Evolutionary conservation across 1,140 invertebrate species (phyloP), one percentile per base, ranked within the genome.

Genomic region (Brachionus koreanus): DNA sequence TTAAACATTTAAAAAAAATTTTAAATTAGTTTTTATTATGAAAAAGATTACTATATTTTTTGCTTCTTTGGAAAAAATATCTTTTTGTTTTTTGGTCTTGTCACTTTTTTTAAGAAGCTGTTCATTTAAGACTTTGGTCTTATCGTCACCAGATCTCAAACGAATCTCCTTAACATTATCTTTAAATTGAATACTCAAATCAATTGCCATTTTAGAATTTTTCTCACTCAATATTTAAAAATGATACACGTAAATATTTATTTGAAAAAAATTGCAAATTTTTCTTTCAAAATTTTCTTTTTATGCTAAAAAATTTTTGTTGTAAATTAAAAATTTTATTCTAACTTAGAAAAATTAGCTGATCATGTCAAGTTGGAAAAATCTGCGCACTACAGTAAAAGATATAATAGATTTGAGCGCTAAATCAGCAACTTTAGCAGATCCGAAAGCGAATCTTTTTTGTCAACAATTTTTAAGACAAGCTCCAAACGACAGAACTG

Each of bases 201-300:
- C 76, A 35, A 79, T 39, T 79, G 76, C 76, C 76, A 79, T 79
- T 79, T 42, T 79, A 46, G 2, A 46, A 74, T 35, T 46, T n/a
- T 12, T n/a, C n/a, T n/a, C n/a, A n/a, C n/a, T n/a, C n/a, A n/a
- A n/a, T n/a, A n/a, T n/a, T n/a, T n/a, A 10, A 74, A 46, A 74
- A 57, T 19, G 19, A 12, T 69, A 69, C 65, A 69, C 65, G 65
- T 77, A 42, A 77, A 61, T 16, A 25, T 12, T 25, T 25, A 16
- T 39, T 37, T 5, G 4, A 39, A 16, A 37, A 69, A 39, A 16
- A 19, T 23, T 29, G 52, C 43, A 77, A 23, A 77, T 77, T 77
- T 77, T 37, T 37, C 65, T 69, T 69, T 37, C 33, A 69, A 16
- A 69, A 69, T n/a, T 39, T n/a, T 35, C 74, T 61, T 33, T 43